phyloP scores from a whole-genome alignment of 2,888 invertebrate genomes.

The Leucoma salicis region DNA sequence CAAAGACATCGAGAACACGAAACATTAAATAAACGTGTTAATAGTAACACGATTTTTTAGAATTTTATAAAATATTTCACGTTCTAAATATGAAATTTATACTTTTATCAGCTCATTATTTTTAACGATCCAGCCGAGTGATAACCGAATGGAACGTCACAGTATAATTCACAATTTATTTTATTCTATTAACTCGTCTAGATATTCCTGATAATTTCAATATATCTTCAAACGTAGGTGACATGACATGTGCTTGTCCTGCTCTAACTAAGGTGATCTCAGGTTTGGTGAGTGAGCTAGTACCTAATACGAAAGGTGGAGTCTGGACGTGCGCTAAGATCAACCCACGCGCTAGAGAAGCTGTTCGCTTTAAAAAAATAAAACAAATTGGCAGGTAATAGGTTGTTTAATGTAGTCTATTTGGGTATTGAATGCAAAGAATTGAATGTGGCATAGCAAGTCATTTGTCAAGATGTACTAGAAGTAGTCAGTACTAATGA shows the following conservation, averaged over 20 bases:
- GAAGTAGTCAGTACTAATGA: not conserved
- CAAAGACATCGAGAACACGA: no score
- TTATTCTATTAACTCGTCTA: conserved; percentile 29
- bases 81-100: no score
- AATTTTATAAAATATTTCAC: no score
- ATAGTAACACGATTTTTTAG: no score
- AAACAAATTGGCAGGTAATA: conserved; percentile 54
- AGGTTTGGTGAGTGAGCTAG: conserved; percentile 34
- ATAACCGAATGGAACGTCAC: conserved; percentile 34
- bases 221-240: not conserved
- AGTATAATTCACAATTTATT: conserved; percentile 40
- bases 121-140: conserved; percentile 40
- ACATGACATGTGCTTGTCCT: conserved; percentile 18
- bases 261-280: conserved; percentile 19
- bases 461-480: conserved; percentile 31
- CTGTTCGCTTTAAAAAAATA: conserved; percentile 47
- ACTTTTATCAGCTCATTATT: conserved; percentile 39
- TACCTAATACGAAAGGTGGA: conserved; percentile 51
- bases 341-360: conserved; percentile 49
- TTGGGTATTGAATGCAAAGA: conserved; percentile 36
- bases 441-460: conserved; percentile 25
- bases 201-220: no score
- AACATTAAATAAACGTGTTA: no score
- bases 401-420: conserved; percentile 46
- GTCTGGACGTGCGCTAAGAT: conserved; percentile 36